Percentiles rank a stretch among this genome's conserved stretches.
phyloP scores from a whole-genome alignment of 92 coral and sea anemone genomes.

The Phymanthus crucifer region DNA sequence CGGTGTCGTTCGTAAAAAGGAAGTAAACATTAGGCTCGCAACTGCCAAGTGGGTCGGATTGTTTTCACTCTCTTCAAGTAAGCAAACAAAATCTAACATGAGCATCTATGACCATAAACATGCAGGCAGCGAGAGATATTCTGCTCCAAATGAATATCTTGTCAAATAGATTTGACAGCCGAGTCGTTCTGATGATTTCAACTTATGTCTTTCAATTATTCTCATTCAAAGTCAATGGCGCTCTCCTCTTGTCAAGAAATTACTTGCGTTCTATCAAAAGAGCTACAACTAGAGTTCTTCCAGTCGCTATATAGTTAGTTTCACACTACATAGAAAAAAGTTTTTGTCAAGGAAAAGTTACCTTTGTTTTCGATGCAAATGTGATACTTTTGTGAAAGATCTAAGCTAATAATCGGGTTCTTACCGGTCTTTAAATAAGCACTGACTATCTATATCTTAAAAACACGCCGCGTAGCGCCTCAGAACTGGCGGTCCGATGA shows the following conservation, averaged over 20 bases:
- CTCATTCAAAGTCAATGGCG: not conserved
- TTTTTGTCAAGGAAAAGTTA: not conserved
- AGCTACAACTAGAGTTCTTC: not conserved
- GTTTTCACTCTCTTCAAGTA: not conserved
- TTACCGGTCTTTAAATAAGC: constrained; percentile 22
- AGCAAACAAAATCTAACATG: constrained; percentile 2
- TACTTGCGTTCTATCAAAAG: not conserved
- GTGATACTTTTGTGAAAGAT: constrained; percentile 1
- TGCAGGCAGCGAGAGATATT: not conserved
- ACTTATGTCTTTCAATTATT: not conserved
- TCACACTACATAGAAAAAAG: not conserved
- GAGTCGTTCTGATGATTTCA: not conserved
- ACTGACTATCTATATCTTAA: constrained; percentile 32
- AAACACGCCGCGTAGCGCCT: constrained; percentile 22
- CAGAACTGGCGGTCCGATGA: constrained; percentile 22
- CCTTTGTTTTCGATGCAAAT: not conserved
- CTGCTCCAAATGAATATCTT: not conserved
- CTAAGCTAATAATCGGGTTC: constrained; percentile 6
- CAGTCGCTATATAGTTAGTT: not conserved
- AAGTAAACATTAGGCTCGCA: not conserved
- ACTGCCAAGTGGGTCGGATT: constrained; percentile 11
- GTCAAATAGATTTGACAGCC: not conserved
- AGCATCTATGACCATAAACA: not conserved
- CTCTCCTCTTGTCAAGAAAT: too few relatives aligned
- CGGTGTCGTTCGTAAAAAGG: too few relatives aligned